Base-by-base conservation (phyloP, 2,113 vertebrate genomes). In the Entelurus aequoreus region DNA sequence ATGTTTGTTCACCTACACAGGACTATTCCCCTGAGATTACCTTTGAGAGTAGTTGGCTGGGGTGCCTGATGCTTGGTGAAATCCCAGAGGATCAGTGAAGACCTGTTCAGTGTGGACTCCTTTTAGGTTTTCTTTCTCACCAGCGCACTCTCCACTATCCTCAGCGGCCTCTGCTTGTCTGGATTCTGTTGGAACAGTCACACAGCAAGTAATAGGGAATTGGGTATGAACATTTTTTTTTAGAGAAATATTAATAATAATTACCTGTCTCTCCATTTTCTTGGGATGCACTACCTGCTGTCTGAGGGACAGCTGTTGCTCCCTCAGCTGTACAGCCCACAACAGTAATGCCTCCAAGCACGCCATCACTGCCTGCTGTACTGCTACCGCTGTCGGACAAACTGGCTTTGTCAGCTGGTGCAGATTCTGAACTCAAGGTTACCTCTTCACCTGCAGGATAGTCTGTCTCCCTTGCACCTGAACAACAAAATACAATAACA, bases 381-480 rank as follows among this genome's bases (percentile, higher is more conserved):
- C 88, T 88, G 79, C 86, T 92, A 68, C 86, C 90, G 4, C 87
- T 83, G n/a, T 85, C 86, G 8, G 91, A 76, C 10, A 90, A 91
- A 69, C 82, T 66, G 40, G 81, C 90, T 54, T 94, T 93, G 21
- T 85, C 84, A 58, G 83, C 64, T 3, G 71, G 88, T 51, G 77
- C 87, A 1, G 42, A 87, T 46, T 93, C 91, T 4, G 74, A 47
- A 60, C 86, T 88, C 36, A 84, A 80, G 52, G 87, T 86, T 4
- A 90, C 87, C 37, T 97, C 93, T 73, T 98, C 96, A 69, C 96
- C 95, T 3, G 90, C 93, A 12, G 95, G 96, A 71, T 99, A 99
- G 81, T 99, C 97, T 0, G 96, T 99, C 88, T 99, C 97, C 79
- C 93, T 91, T 0, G 96, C 97, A 6, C 97, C 97, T 99, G 62